phyloP scores from a whole-genome alignment of 2,797 vertebrate genomes.

The Lacerta bilineata region DNA sequence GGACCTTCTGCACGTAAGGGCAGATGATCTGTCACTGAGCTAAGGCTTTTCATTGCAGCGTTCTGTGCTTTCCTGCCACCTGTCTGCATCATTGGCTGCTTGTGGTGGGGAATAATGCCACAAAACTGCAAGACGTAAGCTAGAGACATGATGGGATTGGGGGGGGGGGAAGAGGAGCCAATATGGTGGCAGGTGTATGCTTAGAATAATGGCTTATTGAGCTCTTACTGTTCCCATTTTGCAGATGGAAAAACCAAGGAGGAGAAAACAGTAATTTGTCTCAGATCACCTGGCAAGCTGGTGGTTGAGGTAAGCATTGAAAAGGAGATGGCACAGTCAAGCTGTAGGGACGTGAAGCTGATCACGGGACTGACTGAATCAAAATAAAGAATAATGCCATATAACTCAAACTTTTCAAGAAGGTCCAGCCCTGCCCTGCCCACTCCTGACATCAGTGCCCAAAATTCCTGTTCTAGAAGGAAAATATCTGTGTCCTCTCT shows the following conservation, averaged over 20 bases:
- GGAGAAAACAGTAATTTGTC: not conserved
- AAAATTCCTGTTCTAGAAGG: slow-evolving; percentile 21
- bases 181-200: not conserved
- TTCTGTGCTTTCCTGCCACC: not conserved
- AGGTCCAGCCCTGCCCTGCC: not conserved
- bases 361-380: not conserved
- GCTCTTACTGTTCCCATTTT: not conserved
- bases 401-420: not conserved
- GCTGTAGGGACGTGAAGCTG: not conserved
- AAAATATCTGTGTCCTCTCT: not conserved
- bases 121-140: too few species aligned
- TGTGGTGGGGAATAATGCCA: not conserved
- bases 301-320: not conserved
- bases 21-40: too few species aligned
- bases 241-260: not conserved
- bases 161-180: not conserved
- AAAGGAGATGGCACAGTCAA: not conserved
- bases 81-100: not conserved
- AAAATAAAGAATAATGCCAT: not conserved
- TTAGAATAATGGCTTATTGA: not conserved
- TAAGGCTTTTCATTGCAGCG: too few species aligned
- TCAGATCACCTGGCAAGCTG: not conserved
- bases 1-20: too few species aligned
- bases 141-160: not conserved
- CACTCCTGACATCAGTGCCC: not conserved